phyloP scores from a whole-genome alignment of 92 coral and sea anemone genomes.

The Diadumene lineata region DNA sequence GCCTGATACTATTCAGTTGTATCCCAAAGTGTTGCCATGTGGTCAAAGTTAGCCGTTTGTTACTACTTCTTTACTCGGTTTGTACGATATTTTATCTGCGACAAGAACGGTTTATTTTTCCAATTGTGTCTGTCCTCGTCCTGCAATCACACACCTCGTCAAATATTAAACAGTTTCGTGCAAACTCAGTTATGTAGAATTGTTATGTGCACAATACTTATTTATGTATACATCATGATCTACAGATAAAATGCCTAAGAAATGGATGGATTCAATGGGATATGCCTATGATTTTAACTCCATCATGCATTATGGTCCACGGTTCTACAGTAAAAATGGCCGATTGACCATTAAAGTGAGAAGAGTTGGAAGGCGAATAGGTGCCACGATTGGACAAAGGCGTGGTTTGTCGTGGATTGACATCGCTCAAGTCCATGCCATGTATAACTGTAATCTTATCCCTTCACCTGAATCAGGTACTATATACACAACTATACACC shows the following conservation, averaged over 20 bases:
- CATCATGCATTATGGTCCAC: constrained; percentile 94
- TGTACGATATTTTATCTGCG: too few species aligned
- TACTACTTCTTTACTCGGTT: too few species aligned
- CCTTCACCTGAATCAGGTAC: constrained; percentile 75
- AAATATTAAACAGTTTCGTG: too few species aligned
- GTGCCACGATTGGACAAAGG: constrained; percentile 91
- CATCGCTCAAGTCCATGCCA: constrained; percentile 91
- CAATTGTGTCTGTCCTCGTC: too few species aligned
- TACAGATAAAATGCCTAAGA: constrained; percentile 82
- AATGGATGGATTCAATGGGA: constrained; percentile 86
- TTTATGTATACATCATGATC: neutral
- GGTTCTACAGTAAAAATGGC: constrained; percentile 83
- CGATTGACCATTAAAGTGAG: constrained; percentile 80
- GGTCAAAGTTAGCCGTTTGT: too few species aligned
- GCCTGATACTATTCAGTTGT: too few species aligned
- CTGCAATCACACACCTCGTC: too few species aligned
- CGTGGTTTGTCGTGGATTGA: constrained; percentile 89
- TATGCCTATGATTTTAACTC: constrained; percentile 94
- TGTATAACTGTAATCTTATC: constrained; percentile 90
- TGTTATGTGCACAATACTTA: too few species aligned
- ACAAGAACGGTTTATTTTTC: too few species aligned
- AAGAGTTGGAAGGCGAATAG: constrained; percentile 65
- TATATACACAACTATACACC: too few species aligned
- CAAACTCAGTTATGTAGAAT: too few species aligned
- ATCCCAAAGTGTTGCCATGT: too few species aligned